A percentile compares a stretch with the other conserved stretches of the same genome.
phyloP scores from a whole-genome alignment of 2,113 vertebrate species.

The Phyllostomus discolor region DNA sequence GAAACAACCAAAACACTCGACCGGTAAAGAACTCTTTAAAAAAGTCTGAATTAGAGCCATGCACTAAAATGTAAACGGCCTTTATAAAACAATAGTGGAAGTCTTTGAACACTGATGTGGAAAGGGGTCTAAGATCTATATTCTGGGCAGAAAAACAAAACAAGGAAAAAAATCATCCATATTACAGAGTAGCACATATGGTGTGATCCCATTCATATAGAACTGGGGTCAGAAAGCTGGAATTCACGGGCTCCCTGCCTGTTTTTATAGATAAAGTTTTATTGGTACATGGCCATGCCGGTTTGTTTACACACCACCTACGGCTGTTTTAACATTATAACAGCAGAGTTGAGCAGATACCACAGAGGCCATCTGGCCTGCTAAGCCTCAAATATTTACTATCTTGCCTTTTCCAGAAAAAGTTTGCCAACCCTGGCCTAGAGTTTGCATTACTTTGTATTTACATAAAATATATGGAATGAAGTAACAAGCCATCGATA shows the following conservation, averaged over 20 bases:
- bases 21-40: neutral
- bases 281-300: neutral
- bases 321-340: neutral
- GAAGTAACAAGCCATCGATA: neutral
- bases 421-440: neutral
- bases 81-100: neutral
- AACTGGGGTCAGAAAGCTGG: neutral
- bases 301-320: neutral
- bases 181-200: neutral
- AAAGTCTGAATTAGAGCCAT: neutral
- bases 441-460: neutral
- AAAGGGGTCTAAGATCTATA: neutral
- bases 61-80: neutral
- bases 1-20: neutral
- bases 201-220: neutral
- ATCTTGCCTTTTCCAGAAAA: neutral
- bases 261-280: constrained; percentile 34
- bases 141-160: neutral
- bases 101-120: neutral
- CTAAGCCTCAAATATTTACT: neutral
- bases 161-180: neutral
- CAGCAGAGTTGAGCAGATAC: neutral
- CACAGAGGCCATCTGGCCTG: neutral
- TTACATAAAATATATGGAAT: neutral
- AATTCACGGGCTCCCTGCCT: neutral